Percentiles rank a stretch among this genome's conserved stretches.
Conservation (phyloP, 2,113 vertebrate genomes). For the Chloebia gouldiae region DNA sequence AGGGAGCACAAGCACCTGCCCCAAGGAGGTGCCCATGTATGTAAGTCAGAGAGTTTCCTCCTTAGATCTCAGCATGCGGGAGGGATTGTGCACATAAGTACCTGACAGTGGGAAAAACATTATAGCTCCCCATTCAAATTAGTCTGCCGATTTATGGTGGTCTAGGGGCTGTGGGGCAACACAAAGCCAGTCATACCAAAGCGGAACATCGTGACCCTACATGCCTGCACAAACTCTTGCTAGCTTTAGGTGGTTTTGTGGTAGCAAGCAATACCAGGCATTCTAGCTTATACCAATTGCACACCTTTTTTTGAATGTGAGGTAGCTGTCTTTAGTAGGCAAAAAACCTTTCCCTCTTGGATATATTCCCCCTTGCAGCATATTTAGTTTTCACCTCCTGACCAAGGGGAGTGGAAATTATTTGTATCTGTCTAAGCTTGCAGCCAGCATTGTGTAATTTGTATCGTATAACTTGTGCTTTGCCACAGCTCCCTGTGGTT, state of each 20-base stretch:
- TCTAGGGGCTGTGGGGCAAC: background rate
- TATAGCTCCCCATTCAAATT: background rate
- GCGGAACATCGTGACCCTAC: fast-evolving
- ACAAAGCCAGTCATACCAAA: background rate
- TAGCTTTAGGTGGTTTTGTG: background rate
- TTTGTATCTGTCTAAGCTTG: background rate
- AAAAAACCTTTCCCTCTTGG: background rate
- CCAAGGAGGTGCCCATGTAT: background rate
- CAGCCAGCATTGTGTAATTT: background rate
- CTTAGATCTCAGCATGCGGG: background rate
- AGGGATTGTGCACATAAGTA: background rate
- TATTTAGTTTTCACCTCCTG: background rate
- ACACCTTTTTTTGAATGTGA: background rate
- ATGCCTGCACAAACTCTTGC: fast-evolving
- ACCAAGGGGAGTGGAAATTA: background rate
- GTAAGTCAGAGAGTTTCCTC: background rate
- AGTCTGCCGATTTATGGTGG: fast-evolving
- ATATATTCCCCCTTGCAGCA: background rate
- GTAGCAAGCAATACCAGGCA: background rate
- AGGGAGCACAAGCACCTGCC: background rate
- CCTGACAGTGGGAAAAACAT: background rate
- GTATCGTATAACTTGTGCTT: background rate
- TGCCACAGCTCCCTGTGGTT: background rate
- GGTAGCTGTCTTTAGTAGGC: background rate
- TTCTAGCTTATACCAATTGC: background rate